Evolutionary conservation across 2,888 invertebrate species (phyloP).

Genomic region (Acanthosepion lycidas): DNA sequence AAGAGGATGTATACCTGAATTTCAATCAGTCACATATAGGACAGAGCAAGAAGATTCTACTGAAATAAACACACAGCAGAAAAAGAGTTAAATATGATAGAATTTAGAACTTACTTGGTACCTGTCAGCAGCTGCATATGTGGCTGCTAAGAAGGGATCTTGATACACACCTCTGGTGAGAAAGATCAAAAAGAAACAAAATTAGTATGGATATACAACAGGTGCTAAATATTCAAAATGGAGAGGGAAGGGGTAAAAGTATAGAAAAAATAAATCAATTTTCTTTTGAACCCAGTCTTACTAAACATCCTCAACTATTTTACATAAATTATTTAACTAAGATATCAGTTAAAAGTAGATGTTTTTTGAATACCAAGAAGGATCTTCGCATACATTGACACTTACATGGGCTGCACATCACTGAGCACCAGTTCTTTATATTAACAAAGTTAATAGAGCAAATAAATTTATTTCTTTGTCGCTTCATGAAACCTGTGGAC

Average conservation of each 20-base stretch:
- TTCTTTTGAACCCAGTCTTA: not conserved
- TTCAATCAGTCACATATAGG: too few relatives aligned
- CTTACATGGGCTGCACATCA: not conserved
- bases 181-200: not conserved
- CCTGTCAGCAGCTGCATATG: slow-evolving; percentile 65
- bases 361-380: not conserved
- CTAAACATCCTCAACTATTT: not conserved
- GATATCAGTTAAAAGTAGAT: not conserved
- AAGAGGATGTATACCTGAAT: too few relatives aligned
- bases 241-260: not conserved
- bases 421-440: not conserved
- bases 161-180: slow-evolving; percentile 88
- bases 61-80: not conserved
- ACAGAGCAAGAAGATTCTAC: not conserved
- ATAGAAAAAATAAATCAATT: not conserved
- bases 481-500: not conserved
- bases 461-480: too few relatives aligned
- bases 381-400: not conserved
- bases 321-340: not conserved
- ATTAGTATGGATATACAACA: not conserved
- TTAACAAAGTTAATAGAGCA: too few relatives aligned
- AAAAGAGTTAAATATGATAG: not conserved
- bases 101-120: slow-evolving; percentile 63
- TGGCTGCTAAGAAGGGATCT: slow-evolving; percentile 90
- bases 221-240: too few relatives aligned